Evolutionary conservation across 1,140 invertebrate species (phyloP), one percentile per base, ranked within the genome.

Genomic region (Xylocopa sonorina): DNA sequence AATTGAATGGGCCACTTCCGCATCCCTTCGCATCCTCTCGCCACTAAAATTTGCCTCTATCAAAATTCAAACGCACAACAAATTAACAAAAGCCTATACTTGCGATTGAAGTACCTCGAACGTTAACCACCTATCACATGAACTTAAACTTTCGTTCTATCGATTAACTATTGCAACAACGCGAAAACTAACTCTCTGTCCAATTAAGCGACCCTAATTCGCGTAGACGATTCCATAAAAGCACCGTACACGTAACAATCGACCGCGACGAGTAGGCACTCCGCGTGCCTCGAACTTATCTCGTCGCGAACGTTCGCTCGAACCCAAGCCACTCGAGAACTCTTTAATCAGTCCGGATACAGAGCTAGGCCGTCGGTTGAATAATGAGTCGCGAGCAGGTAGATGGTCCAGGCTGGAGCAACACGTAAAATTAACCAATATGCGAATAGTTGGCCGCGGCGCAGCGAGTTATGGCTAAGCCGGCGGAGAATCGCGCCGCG

Each of bases 341-440:
- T 78, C 53, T 68, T 78, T 43, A 57, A 78, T 75, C 27, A 46
- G 34, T 75, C 34, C 7, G 3, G 24, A 53, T n/a, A 27, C 24
- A 43, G 16, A 9, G 51, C 21, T 29, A n/a, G 9, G n/a, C 7
- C n/a, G 32, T 16, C 24, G 46, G 62, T 63, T 80, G 73, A 82
- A 82, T 78, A 83, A 82, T 78, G 76, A 83, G 72, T 83, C 43
- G 62, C 24, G 53, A 50, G 29, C 32, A 16, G 57, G 34, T 27
- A 7, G 72, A 32, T n/a, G 43, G 71, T 66, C 50, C 71, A 41
- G n/a, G 34, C 41, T 21, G 43, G 73, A 73, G 82, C 83, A 84
- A 84, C 83, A 84, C 83, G 83, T 82, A 78, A 85, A 85, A 85
- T 85, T 85, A 85, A 85, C 79, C 74, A 75, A 85, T 85, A 85